Conservation (phyloP, 1,140 invertebrate genomes). For the Ylistrum balloti region DNA sequence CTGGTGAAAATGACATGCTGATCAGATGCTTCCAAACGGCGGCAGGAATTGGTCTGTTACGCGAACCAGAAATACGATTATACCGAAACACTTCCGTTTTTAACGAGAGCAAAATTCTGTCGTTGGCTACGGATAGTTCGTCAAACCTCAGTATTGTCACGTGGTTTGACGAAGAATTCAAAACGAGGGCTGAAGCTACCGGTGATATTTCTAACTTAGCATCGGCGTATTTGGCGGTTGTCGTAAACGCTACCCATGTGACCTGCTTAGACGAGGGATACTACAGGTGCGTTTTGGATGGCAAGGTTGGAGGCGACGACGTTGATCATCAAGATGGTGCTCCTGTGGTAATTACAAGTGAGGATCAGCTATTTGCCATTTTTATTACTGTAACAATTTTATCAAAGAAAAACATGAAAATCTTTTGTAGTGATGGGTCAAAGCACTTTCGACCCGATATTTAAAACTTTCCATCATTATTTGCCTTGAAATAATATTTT, state of each 20-base stretch:
- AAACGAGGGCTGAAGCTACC: background rate
- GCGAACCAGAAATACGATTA: background rate
- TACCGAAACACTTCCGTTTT: background rate
- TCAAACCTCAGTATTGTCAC: background rate
- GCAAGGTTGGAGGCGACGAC: background rate
- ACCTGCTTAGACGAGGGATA: background rate
- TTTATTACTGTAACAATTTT: no score
- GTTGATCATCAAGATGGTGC: background rate
- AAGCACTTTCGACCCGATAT: no score
- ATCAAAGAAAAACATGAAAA: no score
- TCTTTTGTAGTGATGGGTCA: no score
- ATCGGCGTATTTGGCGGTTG: background rate
- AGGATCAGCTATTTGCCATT: no score
- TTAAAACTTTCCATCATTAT: no score
- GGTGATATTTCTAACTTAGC: background rate
- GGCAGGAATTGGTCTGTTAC: background rate
- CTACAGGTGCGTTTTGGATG: slow-evolving; percentile 7
- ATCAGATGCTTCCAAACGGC: background rate
- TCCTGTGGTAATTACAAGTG: background rate
- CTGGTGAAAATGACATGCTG: background rate
- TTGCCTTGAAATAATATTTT: no score
- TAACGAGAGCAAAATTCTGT: background rate
- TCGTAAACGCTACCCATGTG: background rate
- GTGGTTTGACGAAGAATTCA: background rate
- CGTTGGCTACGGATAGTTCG: background rate